These are phyloP conservation scores for Norana najaformis DNA, from an alignment of 2,888 invertebrate genomes.

Conservation along the genomic window DNA sequence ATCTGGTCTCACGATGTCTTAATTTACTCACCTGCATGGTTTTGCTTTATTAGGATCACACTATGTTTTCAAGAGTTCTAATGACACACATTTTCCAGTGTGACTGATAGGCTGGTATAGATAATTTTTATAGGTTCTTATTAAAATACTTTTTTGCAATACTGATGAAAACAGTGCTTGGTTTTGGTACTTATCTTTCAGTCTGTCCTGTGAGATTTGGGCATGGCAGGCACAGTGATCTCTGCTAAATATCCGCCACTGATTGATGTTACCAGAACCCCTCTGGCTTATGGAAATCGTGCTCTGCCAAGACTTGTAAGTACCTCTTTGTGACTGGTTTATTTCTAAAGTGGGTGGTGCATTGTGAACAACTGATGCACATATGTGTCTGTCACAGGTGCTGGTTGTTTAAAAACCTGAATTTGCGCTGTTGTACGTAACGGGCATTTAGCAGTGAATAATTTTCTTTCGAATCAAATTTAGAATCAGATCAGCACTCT, in stretches of 20 bases:
- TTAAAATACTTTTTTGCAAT: not conserved
- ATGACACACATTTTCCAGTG: not conserved
- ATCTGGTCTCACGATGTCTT: no score
- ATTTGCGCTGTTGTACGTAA: no score
- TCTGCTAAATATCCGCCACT: conserved; percentile 62
- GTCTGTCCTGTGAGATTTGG: not conserved
- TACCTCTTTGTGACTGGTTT: not conserved
- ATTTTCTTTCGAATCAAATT: no score
- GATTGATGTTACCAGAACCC: conserved; percentile 60
- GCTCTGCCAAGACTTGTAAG: conserved; percentile 61
- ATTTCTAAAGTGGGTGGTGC: not conserved
- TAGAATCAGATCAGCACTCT: no score
- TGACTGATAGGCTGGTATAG: not conserved
- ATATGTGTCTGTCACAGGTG: not conserved
- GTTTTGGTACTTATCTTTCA: not conserved
- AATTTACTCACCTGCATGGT: not conserved
- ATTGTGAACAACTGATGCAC: not conserved
- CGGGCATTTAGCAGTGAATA: no score
- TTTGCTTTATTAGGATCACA: not conserved
- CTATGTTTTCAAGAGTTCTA: not conserved
- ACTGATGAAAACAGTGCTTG: no score
- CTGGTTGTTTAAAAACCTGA: no score
- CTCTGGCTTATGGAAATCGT: conserved; percentile 61
- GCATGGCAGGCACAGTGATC: conserved; percentile 59
- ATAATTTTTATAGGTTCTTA: not conserved